These are phyloP conservation scores for Allophyes oxyacanthae DNA, from an alignment of 2,888 invertebrate genomes.

Conservation along the genomic window DNA sequence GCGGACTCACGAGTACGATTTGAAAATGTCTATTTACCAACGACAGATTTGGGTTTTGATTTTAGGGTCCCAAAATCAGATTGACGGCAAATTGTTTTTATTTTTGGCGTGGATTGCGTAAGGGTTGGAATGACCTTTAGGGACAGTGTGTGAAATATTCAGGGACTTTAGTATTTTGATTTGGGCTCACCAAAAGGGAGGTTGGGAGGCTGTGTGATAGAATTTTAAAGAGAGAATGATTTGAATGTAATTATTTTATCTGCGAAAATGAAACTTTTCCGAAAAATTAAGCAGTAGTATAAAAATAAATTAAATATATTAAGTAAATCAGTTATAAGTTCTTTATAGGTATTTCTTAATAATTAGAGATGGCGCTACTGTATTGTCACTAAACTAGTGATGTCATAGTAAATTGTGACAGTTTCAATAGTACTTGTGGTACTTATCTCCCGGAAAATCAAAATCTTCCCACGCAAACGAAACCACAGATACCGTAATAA, in stretches of 20 bases:
- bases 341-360: too few species aligned
- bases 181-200: slow-evolving; percentile 25
- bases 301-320: too few species aligned
- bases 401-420: too few species aligned
- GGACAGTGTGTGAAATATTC: slow-evolving; percentile 25
- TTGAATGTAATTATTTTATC: too few species aligned
- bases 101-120: slow-evolving; percentile 32
- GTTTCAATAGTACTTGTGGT: too few species aligned
- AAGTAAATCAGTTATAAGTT: too few species aligned
- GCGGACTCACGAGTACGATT: slow-evolving; percentile 38
- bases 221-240: not conserved
- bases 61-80: slow-evolving; percentile 42
- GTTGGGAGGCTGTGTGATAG: slow-evolving; percentile 19
- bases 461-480: too few species aligned
- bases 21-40: slow-evolving; percentile 39
- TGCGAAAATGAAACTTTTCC: too few species aligned
- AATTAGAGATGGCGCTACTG: too few species aligned
- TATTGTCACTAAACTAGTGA: too few species aligned
- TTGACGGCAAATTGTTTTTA: slow-evolving; percentile 47
- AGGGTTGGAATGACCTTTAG: slow-evolving; percentile 14
- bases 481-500: slow-evolving; percentile 1
- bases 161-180: slow-evolving; percentile 22
- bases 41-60: slow-evolving; percentile 49
- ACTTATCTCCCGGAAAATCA: too few species aligned
- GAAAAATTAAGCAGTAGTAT: too few species aligned